Conservation (phyloP, 2,113 vertebrate species). For the Pavo muticus region DNA sequence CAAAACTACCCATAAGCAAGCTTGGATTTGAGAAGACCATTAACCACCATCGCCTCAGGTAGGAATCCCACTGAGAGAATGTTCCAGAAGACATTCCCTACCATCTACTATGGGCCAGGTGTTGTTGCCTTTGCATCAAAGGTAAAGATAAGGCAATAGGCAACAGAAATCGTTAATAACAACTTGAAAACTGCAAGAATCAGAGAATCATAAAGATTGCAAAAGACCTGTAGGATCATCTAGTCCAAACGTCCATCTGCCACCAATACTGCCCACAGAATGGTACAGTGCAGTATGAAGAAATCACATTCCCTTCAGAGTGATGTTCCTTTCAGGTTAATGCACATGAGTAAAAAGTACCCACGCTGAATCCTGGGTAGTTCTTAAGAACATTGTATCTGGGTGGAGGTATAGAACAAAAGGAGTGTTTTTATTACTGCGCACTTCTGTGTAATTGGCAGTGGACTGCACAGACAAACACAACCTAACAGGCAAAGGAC, state of each 20-base stretch:
- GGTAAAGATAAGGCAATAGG: background rate
- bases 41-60: background rate
- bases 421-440: rapidly evolving
- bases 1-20: background rate
- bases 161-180: background rate
- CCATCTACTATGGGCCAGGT: background rate
- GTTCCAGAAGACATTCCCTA: background rate
- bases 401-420: background rate
- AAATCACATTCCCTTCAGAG: background rate
- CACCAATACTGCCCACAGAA: background rate
- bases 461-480: background rate
- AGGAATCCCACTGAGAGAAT: background rate
- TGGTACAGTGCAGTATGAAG: rapidly evolving
- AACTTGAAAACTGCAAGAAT: background rate
- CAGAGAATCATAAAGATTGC: no score
- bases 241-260: no score
- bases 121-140: background rate
- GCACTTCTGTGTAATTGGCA: background rate
- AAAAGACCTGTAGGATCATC: no score
- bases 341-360: rapidly evolving
- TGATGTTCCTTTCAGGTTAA: rapidly evolving
- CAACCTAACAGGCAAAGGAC: background rate
- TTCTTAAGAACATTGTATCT: background rate
- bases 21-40: background rate
- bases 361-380: background rate